These are phyloP conservation scores for Podarcis lilfordi DNA, from an alignment of 2,797 vertebrate genomes.

Conservation along the genomic window DNA sequence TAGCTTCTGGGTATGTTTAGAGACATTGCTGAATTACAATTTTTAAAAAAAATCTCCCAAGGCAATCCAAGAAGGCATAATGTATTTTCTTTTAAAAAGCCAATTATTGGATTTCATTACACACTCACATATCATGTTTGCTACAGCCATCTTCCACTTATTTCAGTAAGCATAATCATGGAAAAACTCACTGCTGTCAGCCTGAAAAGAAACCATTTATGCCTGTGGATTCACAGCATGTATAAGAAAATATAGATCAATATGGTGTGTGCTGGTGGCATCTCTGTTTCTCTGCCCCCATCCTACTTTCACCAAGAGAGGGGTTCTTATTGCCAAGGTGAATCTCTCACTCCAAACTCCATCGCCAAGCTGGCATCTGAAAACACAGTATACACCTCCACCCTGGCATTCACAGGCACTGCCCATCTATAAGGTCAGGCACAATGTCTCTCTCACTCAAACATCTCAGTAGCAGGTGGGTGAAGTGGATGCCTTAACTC, in stretches of 20 bases:
- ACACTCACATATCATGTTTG: neutral
- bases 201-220: neutral
- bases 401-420: too few relatives aligned
- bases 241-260: neutral
- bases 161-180: neutral
- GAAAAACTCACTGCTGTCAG: neutral
- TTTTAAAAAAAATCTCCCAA: neutral
- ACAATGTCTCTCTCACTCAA: too few relatives aligned
- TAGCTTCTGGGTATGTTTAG: constrained; percentile 4
- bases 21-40: neutral
- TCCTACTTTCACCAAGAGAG: too few relatives aligned
- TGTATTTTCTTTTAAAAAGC: constrained; percentile 18
- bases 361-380: too few relatives aligned
- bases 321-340: too few relatives aligned
- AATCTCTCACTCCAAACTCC: too few relatives aligned
- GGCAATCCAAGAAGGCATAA: neutral
- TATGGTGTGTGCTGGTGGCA: too few relatives aligned
- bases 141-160: neutral
- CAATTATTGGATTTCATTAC: neutral
- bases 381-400: too few relatives aligned
- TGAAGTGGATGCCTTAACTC: neutral
- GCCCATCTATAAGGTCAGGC: too few relatives aligned
- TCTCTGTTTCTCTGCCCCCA: neutral
- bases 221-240: neutral
- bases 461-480: neutral